Base-by-base conservation (phyloP, 2,113 vertebrate genomes). In the Propithecus coquereli region DNA sequence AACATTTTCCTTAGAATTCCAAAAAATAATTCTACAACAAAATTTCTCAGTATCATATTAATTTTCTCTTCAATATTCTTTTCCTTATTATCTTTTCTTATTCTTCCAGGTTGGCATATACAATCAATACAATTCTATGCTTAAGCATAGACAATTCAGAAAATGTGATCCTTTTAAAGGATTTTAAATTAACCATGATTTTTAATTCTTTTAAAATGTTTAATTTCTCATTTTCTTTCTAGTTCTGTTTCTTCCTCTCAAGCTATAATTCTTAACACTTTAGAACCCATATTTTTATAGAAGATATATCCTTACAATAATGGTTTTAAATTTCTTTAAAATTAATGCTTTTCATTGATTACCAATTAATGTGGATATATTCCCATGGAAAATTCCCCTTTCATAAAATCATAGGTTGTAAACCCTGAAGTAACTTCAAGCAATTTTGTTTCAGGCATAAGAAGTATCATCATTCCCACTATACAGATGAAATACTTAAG, bases 161-260 rank as follows among this genome's bases (percentile, higher is more conserved):
- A 94, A 87, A 52, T 82, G 32, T 54, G 18, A 94, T 77, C 86
- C 23, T 87, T 90, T 77, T 79, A 73, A 77, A 81, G 12, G 43
- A 76, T 66, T 93, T 86, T 91, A 87, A 95, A 88, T 57, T 88
- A 86, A 68, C 6, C 40, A 91, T 23, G 2, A 61, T 59, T 90
- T 94, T 85, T 82, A 89, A 87, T 52, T 83, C 8, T 88, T 94
- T 92, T 25, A 83, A 73, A 86, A 90, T 66, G 4, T 90, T 92
- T 95, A 77, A 45, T 74, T 95, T 59, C 27, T 25, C 27, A 68
- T 79, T 83, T 3, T 77, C 68, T 82, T 90, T 83, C 88, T 77
- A 82, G 34, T 92, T 80, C 45, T 95, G 50, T 70, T 52, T 92
- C 34, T 85, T 84, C 7, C 30, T 77, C 57, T 95, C 47, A 54